phyloP scores from a whole-genome alignment of 2,113 vertebrate species.

The Megaptera novaeangliae region DNA sequence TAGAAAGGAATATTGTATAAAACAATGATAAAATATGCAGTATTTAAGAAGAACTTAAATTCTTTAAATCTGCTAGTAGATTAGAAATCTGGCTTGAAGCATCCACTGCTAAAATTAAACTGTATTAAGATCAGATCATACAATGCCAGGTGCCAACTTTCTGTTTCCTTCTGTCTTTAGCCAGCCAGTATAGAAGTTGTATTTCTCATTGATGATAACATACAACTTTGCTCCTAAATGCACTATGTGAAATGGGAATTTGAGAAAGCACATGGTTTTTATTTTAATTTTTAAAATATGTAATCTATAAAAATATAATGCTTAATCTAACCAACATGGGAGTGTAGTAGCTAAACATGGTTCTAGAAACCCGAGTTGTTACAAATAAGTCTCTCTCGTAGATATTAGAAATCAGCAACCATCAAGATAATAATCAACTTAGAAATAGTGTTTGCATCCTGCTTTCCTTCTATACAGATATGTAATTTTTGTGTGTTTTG shows the following conservation, averaged over 20 bases:
- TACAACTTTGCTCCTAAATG: conserved; percentile 52
- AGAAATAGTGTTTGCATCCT: neutral
- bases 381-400: neutral
- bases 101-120: conserved; percentile 58
- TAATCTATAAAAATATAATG: conserved; percentile 25
- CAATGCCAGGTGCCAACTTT: conserved; percentile 41
- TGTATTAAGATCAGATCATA: conserved; percentile 48
- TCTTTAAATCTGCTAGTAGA: conserved; percentile 27
- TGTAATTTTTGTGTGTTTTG: neutral
- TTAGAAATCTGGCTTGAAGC: conserved; percentile 45
- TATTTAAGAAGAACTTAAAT: conserved; percentile 31
- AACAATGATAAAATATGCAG: conserved; percentile 28
- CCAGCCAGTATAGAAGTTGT: conserved; percentile 27
- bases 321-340: neutral
- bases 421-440: neutral
- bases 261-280: conserved; percentile 60
- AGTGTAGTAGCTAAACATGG: neutral
- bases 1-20: neutral
- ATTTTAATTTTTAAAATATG: conserved; percentile 60
- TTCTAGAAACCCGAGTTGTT: neutral
- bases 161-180: conserved; percentile 30
- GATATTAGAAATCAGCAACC: neutral
- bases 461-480: neutral
- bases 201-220: conserved; percentile 59
- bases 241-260: conserved; percentile 44